These are phyloP conservation scores for Neosilurus hyrtlii DNA, from an alignment of 2,797 vertebrate genomes.

Conservation along the genomic window DNA sequence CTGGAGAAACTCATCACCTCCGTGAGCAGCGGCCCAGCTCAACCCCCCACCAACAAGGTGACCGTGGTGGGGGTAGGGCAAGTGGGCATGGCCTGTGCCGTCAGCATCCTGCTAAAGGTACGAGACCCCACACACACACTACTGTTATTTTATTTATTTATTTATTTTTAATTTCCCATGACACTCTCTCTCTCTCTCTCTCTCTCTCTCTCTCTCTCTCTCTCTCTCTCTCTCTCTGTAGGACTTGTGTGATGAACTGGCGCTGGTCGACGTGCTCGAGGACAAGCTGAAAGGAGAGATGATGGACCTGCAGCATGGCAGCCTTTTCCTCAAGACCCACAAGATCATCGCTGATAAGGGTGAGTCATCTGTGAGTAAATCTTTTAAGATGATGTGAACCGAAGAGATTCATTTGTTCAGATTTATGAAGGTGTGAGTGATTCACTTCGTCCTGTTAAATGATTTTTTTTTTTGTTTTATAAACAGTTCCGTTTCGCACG, in stretches of 20 bases:
- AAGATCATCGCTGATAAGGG: conserved; percentile 93
- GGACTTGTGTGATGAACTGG: conserved; percentile 89
- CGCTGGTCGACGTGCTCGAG: conserved; percentile 92
- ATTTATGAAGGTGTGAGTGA: neutral
- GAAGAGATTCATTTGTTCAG: neutral
- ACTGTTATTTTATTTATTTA: too few species aligned
- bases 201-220: neutral
- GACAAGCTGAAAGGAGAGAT: conserved; percentile 93
- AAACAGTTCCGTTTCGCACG: neutral
- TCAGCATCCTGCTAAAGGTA: conserved; percentile 91
- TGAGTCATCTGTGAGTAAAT: conserved; percentile 49
- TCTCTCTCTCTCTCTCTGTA: conserved; percentile 52
- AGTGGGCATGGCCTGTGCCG: conserved; percentile 92
- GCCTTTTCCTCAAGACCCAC: conserved; percentile 89
- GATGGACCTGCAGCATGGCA: conserved; percentile 95
- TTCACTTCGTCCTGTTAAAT: neutral
- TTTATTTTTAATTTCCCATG: too few species aligned
- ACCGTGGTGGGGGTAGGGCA: conserved; percentile 91
- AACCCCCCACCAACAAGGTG: conserved; percentile 85
- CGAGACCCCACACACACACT: conserved; percentile 43
- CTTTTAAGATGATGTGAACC: neutral
- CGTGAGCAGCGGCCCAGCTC: conserved; percentile 55
- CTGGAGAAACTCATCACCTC: conserved; percentile 84
- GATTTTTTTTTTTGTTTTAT: neutral
- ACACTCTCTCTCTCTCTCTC: neutral